Conservation (phyloP, 2,113 vertebrate species). For the Maccullochella peelii region DNA sequence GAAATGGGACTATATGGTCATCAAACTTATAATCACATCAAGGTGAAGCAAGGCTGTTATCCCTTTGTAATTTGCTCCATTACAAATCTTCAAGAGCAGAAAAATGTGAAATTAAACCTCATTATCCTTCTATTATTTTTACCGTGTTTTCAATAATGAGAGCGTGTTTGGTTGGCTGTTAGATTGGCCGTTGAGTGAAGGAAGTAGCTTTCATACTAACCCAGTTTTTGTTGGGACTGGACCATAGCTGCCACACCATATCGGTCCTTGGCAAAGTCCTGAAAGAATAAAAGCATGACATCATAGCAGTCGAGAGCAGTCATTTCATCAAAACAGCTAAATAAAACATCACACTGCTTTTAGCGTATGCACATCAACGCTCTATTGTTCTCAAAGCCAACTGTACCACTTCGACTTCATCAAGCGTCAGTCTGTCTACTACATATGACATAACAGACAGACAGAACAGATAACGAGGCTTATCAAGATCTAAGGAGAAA, state of each 20-base stretch:
- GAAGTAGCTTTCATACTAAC: constrained; percentile 83
- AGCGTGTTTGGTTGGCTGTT: background rate
- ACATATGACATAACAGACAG: constrained; percentile 52
- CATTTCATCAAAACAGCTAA: background rate
- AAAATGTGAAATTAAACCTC: background rate
- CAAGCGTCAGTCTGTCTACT: constrained; percentile 53
- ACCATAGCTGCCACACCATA: constrained; percentile 93
- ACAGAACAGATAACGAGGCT: constrained; percentile 43
- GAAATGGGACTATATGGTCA: background rate
- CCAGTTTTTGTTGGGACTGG: constrained; percentile 96
- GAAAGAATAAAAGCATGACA: constrained; percentile 32
- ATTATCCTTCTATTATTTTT: background rate
- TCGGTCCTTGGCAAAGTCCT: constrained; percentile 98
- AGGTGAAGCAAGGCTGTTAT: no score
- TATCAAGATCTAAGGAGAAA: constrained; percentile 39
- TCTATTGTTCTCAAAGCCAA: constrained; percentile 7
- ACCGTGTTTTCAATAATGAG: background rate
- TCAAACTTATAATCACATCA: background rate
- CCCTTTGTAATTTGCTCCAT: background rate
- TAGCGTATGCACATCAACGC: background rate
- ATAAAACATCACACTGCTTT: constrained; percentile 20
- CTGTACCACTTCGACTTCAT: constrained; percentile 17
- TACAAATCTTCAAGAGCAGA: background rate
- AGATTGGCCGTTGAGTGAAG: background rate
- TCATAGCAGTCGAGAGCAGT: background rate